phyloP scores from a whole-genome alignment of 2,888 invertebrate species.

The Mimachlamys varia region DNA sequence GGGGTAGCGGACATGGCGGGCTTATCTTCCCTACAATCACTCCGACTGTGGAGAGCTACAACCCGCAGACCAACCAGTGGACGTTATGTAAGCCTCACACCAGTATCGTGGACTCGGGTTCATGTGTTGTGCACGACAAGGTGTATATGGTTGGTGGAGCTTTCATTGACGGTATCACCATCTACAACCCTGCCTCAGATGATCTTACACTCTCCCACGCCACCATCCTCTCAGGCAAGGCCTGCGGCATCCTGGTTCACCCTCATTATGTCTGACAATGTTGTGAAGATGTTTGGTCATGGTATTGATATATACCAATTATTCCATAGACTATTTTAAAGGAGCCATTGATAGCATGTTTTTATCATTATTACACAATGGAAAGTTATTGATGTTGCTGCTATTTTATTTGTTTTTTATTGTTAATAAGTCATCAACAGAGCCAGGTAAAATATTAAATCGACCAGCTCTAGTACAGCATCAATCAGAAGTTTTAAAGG shows the following conservation, averaged over 20 bases:
- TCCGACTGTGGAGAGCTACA: conserved; percentile 76
- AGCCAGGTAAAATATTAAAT: too few relatives aligned
- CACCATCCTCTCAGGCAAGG: conserved; percentile 76
- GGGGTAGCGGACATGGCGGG: conserved; percentile 79
- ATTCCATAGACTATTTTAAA: background rate
- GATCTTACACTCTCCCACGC: conserved; percentile 72
- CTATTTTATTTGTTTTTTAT: too few relatives aligned
- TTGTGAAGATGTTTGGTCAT: background rate
- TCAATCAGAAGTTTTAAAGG: too few relatives aligned
- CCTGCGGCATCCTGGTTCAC: conserved; percentile 78
- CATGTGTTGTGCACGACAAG: conserved; percentile 70
- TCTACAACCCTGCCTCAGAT: conserved; percentile 73
- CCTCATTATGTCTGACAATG: conserved; percentile 70
- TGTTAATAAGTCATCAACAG: too few relatives aligned
- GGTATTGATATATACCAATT: background rate
- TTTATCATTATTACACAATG: background rate
- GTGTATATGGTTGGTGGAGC: conserved; percentile 80
- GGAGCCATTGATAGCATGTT: background rate
- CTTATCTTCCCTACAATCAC: conserved; percentile 79
- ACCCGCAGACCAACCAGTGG: conserved; percentile 74
- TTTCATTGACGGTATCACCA: conserved; percentile 76
- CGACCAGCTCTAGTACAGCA: too few relatives aligned
- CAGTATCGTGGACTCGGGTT: conserved; percentile 79
- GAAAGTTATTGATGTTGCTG: too few relatives aligned
- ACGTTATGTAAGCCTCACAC: conserved; percentile 72